Evolutionary conservation across 1,140 invertebrate genomes (phyloP).

Genomic region (Heliothis virescens): DNA sequence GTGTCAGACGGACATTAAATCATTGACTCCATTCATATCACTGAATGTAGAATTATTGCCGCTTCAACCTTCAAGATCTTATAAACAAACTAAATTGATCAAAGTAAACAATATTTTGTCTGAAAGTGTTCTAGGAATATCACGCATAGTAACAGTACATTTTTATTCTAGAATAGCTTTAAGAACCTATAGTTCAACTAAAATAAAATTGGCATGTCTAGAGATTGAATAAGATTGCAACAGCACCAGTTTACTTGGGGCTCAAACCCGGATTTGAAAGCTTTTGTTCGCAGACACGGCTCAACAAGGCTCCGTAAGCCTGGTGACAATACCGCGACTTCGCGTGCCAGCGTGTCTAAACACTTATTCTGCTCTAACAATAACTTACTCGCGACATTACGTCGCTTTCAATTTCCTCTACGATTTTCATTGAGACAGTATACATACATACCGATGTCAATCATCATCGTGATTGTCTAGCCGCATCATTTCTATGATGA

Average conservation of each 20-base stretch:
- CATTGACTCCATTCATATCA: neutral
- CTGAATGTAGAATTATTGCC: neutral
- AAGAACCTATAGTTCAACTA: neutral
- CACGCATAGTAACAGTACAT: no score
- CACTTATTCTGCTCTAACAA: slow-evolving; percentile 22
- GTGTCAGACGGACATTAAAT: neutral
- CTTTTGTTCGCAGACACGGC: slow-evolving; percentile 63
- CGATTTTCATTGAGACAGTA: neutral
- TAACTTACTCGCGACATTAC: slow-evolving; percentile 18
- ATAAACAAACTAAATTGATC: neutral
- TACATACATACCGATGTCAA: no score
- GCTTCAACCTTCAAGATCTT: neutral
- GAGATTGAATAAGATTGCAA: slow-evolving; percentile 53
- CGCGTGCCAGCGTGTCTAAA: slow-evolving; percentile 30
- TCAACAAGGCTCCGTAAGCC: slow-evolving; percentile 46
- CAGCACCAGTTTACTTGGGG: slow-evolving; percentile 60
- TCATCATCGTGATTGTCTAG: no score
- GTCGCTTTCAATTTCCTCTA: neutral
- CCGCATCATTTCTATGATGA: no score
- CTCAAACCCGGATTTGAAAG: slow-evolving; percentile 70
- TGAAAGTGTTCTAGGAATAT: no score
- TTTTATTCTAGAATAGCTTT: no score
- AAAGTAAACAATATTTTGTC: no score
- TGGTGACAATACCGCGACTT: slow-evolving; percentile 34
- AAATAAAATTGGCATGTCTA: slow-evolving; percentile 54